phyloP scores from a whole-genome alignment of 2,797 vertebrate genomes.

The Dryobates pubescens region DNA sequence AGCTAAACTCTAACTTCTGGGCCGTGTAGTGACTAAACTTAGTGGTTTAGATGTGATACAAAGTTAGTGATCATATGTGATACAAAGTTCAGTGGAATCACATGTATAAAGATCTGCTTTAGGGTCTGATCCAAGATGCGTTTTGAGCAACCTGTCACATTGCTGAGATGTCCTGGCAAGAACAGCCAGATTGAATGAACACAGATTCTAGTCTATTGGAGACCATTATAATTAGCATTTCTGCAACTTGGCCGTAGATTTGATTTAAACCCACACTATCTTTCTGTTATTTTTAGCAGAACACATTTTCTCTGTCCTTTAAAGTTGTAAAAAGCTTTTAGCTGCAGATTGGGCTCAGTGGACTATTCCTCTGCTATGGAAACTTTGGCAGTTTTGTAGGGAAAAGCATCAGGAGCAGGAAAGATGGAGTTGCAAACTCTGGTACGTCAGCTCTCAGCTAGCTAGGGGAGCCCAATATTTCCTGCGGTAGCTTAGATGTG shows the following conservation, averaged over 20 bases:
- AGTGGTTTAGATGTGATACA: not conserved
- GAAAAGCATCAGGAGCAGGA: not conserved
- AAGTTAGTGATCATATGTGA: not conserved
- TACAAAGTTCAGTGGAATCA: not conserved
- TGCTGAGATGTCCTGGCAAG: not conserved
- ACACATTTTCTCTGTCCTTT: not conserved
- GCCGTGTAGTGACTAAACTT: not conserved
- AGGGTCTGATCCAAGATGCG: not conserved
- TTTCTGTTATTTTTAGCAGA: not conserved
- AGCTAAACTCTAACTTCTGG: not conserved
- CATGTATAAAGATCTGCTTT: not conserved
- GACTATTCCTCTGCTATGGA: not conserved
- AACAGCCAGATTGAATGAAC: not conserved
- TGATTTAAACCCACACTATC: not conserved
- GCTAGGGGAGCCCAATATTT: rapidly evolving
- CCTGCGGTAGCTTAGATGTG: not conserved
- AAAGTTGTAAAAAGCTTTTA: not conserved
- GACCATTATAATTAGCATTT: not conserved
- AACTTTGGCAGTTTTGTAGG: not conserved
- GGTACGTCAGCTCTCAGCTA: not conserved
- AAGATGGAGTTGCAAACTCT: not conserved
- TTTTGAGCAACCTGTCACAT: not conserved
- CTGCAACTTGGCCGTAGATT: not conserved
- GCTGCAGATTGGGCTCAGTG: not conserved
- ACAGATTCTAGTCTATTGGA: too few species aligned